Evolutionary conservation across 53 echinoderm and acorn worm species (phyloP), one percentile per base, ranked within the genome.

Genomic region (Holothuria scabra): DNA sequence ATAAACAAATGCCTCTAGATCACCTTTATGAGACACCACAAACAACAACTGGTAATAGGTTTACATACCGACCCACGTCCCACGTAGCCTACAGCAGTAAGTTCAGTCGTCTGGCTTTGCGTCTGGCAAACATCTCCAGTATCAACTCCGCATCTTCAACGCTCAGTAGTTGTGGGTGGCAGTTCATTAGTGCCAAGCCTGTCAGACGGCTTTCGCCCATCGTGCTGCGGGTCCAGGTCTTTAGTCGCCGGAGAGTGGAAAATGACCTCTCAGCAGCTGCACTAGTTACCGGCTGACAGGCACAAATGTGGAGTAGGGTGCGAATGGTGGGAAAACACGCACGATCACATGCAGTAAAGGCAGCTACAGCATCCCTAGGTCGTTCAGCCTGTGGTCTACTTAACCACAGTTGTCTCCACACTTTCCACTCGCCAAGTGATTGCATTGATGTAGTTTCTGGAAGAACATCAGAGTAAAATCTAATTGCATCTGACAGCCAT

Each of bases 171-270:
- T 71, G 71, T 71, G 71, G 37, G 71, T 71, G 71, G 38, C 71
- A 71, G 38, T 35, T 71, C 71, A 71, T 71, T 41, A 71, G 71
- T 71, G 71, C 71, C 71, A 71, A 71, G 38, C 46, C 71, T 34
- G 71, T 71, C 38, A 71, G 71, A 71, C 38, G 46, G 38, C 38
- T 11, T 35, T 71, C 38, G 8, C 38, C 12, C 71, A 71, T 71
- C 0, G 71, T 71, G 71, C 71, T 71, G 35, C 71, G 71, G 71
- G 35, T 22, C 71, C 71, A 71, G 35, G 71, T 71, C 46, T 44
- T 18, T 14, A 44, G 71, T 14, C 37, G 46, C 37, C 23, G 32
- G 71, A 44, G 44, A 44, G 44, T 44, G 44, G 44, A 44, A 44
- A 44, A 44, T 44, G 44, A 44, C 12, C 61, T 61, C 12, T 61